A percentile compares a stretch with the other conserved stretches of the same genome.
These are phyloP conservation scores for Nephila pilipes DNA, from an alignment of 1,140 invertebrate species.

Conservation along the genomic window DNA sequence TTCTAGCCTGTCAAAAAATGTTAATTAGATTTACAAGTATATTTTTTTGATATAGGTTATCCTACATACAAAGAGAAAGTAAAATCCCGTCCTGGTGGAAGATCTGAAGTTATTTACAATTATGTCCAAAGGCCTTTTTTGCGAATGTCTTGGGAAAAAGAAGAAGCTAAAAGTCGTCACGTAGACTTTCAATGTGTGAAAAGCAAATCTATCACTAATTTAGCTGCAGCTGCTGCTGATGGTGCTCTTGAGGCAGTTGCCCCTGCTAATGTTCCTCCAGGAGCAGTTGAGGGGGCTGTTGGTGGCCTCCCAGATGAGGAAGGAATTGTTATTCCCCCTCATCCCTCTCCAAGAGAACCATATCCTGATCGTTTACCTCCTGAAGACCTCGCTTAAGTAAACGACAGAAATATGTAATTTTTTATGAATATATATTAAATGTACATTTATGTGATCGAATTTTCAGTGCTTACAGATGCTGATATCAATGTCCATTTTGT, in stretches of 20 bases:
- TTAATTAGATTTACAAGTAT: background rate
- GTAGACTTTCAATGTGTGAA: conserved; percentile 99
- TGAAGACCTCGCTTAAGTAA: conserved; percentile 78
- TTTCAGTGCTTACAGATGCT: background rate
- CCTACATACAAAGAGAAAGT: conserved; percentile 99
- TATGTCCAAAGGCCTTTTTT: conserved; percentile 99
- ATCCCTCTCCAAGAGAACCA: conserved; percentile 81
- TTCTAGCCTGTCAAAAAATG: too few species aligned
- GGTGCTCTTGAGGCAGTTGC: conserved; percentile 74
- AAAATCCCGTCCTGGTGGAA: conserved; percentile 83
- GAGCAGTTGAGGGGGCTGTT: conserved; percentile 77
- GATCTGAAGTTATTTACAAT: conserved; percentile 96
- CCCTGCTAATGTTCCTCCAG: conserved; percentile 64
- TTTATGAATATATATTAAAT: conserved; percentile 34
- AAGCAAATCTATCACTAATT: conserved; percentile 95
- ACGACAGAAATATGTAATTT: background rate
- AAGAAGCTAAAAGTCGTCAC: conserved; percentile 98
- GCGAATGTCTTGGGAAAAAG: conserved; percentile 99
- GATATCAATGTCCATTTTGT: conserved; percentile 23
- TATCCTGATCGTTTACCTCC: conserved; percentile 81
- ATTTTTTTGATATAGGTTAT: conserved; percentile 85
- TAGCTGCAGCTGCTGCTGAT: conserved; percentile 91
- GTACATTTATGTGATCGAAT: background rate
- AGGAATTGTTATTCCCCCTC: conserved; percentile 80
- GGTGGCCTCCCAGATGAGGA: conserved; percentile 78